These are phyloP conservation scores for Tipula confusa DNA, from an alignment of 2,888 invertebrate genomes.

Conservation along the genomic window DNA sequence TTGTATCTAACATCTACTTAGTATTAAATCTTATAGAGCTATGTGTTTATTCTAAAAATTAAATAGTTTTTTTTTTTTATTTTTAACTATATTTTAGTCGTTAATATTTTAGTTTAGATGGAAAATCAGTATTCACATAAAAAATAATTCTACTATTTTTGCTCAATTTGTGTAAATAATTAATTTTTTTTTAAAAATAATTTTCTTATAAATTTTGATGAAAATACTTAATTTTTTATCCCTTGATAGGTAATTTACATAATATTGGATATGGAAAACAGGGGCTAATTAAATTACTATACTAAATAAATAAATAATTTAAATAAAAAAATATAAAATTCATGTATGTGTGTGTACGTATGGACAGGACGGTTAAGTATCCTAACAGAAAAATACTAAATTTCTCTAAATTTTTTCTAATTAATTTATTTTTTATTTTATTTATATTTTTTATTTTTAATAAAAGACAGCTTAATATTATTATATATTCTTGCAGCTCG, in stretches of 20 bases:
- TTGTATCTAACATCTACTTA: background rate
- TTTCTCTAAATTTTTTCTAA: conserved; percentile 8
- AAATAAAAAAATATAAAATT: background rate
- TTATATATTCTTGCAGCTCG: conserved; percentile 5
- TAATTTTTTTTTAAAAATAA: background rate
- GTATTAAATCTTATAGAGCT: background rate
- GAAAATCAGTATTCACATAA: background rate
- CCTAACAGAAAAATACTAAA: background rate
- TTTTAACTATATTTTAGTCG: background rate
- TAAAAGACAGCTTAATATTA: conserved; percentile 21
- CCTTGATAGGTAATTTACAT: background rate
- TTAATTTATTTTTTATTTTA: conserved; percentile 5
- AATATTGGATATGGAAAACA: background rate
- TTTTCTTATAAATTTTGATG: background rate
- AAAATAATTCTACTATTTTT: background rate
- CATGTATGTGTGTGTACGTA: background rate
- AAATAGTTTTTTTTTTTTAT: background rate
- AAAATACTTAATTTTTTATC: background rate
- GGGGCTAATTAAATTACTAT: background rate
- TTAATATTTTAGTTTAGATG: background rate
- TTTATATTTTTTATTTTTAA: background rate
- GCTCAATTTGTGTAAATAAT: conserved; percentile 3
- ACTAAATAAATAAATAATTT: background rate
- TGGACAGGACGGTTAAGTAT: background rate
- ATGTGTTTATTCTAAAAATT: background rate